Base-by-base conservation (phyloP, 2,888 invertebrate genomes). In the Synergus itoensis region DNA sequence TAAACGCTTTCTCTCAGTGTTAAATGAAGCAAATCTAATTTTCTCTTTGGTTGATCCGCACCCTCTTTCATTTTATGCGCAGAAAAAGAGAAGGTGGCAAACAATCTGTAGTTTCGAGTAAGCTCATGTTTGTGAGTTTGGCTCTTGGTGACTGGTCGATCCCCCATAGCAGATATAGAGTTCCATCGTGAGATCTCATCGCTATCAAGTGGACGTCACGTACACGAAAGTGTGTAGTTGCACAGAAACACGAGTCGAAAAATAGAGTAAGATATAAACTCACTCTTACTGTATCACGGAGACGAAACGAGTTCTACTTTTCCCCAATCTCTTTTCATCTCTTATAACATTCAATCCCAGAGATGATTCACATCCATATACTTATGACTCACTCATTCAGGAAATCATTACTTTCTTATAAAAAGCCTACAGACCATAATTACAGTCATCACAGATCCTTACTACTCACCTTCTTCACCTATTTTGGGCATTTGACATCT, bases 111-210 rank as follows among this genome's bases (percentile, higher is more conserved):
- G 48, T 73, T 73, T 73, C 36, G 69, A 69, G 69, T 69, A 69
- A 48, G 69, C 69, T 69, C 69, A 69, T 69, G 69, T 69, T 69
- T 69, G 69, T 73, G 69, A 73, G 69, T 73, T 73, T 73, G 69
- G 69, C 53, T 73, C 48, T 48, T 48, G 69, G 69, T 73, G 28
- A 48, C 69, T 48, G 69, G 69, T 73, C 69, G 53, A 73, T 73
- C 69, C 69, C 48, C 48, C 16, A 53, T 16, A 60, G 8, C 11
- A 53, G 69, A 53, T 48, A 69, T 53, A 73, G 41, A 18, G 69
- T 48, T 73, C 48, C 48, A 73, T 11, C 48, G 53, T 48, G 69
- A 73, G 69, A 73, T 73, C 69, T 73, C 69, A 73, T 73, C 21
- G 69, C 48, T 73, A 53, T 73, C 53, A 73, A 73, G 69, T 73